Evolutionary conservation across 2,888 invertebrate genomes (phyloP).

Genomic region (Agrochola lota): DNA sequence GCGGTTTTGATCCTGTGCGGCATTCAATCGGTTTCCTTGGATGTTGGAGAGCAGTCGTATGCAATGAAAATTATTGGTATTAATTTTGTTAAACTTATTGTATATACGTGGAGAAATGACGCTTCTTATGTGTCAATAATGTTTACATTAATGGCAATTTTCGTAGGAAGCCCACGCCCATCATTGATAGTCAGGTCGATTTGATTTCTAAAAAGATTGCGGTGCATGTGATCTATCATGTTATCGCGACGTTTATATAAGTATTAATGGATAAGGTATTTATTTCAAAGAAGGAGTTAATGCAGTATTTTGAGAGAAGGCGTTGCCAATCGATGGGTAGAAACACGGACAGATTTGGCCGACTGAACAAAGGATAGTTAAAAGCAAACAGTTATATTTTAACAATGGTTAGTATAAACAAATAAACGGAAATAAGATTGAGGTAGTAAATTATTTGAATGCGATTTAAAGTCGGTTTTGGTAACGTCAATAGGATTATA

Average conservation of each 20-base stretch:
- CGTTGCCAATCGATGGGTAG: slow-evolving; percentile 12
- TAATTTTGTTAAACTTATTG: slow-evolving; percentile 17
- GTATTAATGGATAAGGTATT: background rate
- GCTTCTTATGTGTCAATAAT: background rate
- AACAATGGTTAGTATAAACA: background rate
- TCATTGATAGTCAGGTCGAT: slow-evolving; percentile 8
- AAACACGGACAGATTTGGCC: background rate
- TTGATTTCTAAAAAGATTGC: slow-evolving; percentile 26
- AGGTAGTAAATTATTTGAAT: background rate
- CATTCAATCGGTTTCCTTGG: slow-evolving; percentile 33
- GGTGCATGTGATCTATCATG: slow-evolving; percentile 1
- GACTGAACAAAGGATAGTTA: slow-evolving; percentile 25
- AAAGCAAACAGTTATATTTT: background rate
- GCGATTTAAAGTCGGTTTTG: background rate
- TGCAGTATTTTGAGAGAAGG: slow-evolving; percentile 27
- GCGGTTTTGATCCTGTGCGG: slow-evolving; percentile 58
- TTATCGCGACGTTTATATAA: background rate
- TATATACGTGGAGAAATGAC: no score
- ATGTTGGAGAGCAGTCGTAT: slow-evolving; percentile 20
- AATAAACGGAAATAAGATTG: background rate
- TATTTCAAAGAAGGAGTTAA: background rate
- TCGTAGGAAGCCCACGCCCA: slow-evolving; percentile 19
- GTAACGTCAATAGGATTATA: background rate
- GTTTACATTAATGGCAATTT: background rate
- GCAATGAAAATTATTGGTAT: slow-evolving; percentile 15